Evolutionary conservation across 2,113 vertebrate genomes (phyloP).

Genomic region (Lycocorax pyrrhopterus): DNA sequence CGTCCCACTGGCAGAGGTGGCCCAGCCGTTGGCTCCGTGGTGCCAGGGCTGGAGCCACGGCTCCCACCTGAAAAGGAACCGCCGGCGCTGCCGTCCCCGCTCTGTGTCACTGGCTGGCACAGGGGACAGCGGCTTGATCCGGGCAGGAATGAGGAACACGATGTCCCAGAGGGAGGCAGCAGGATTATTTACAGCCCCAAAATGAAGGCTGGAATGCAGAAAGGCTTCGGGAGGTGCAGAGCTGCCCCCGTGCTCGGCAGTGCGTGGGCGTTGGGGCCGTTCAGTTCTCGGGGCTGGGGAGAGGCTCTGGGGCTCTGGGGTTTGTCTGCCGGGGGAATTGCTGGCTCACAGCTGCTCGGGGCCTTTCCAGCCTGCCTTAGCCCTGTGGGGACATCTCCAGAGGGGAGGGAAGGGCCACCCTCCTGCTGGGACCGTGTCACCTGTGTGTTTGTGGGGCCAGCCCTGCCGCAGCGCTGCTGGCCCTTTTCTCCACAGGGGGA

Average conservation of each 20-base stretch:
- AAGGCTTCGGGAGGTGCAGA: neutral
- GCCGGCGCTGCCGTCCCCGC: neutral
- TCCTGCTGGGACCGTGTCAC: rapidly evolving
- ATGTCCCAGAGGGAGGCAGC: neutral
- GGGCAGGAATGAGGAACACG: constrained; percentile 23
- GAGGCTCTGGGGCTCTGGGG: neutral
- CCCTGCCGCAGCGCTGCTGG: neutral
- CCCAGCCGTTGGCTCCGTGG: neutral
- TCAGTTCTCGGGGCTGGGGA: neutral
- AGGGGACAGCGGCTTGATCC: neutral
- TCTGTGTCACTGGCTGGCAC: neutral
- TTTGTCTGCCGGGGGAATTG: rapidly evolving
- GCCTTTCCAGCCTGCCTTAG: neutral
- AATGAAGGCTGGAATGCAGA: neutral
- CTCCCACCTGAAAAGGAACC: neutral
- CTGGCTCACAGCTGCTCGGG: neutral
- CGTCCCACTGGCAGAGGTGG: neutral
- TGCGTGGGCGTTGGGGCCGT: rapidly evolving
- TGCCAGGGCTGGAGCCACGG: neutral
- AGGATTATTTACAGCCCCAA: neutral
- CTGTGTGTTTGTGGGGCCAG: neutral
- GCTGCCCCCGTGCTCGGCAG: neutral
- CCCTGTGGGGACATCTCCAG: neutral
- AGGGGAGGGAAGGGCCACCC: neutral
- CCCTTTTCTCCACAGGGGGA: neutral